Conservation (phyloP, 2,797 vertebrate genomes). For the Sebastes glaucus region DNA sequence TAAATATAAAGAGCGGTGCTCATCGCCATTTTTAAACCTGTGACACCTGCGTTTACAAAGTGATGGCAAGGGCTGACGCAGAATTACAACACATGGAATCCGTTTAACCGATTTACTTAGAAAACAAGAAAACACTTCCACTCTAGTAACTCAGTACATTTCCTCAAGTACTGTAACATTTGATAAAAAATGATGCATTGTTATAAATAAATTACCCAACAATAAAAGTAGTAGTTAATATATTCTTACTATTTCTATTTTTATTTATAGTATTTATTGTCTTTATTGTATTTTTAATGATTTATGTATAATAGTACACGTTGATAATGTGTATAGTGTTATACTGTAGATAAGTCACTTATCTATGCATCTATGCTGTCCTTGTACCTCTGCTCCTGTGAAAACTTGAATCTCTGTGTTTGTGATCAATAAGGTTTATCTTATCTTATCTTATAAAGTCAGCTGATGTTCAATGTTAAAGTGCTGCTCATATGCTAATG, state of each 20-base stretch:
- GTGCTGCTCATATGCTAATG: neutral
- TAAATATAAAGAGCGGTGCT: conserved; percentile 61
- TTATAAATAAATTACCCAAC: neutral
- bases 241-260: neutral
- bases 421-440: neutral
- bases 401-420: neutral
- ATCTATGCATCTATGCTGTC: neutral
- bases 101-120: neutral
- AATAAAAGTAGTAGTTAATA: neutral
- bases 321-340: neutral
- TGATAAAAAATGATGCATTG: neutral
- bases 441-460: neutral
- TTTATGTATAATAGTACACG: neutral
- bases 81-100: neutral
- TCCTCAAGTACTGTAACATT: neutral
- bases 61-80: neutral
- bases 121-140: neutral
- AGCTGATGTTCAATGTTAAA: neutral
- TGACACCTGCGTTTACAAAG: conserved; percentile 21
- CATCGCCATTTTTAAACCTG: conserved; percentile 46
- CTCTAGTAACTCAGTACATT: neutral
- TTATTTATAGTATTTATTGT: neutral
- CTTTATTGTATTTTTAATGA: neutral
- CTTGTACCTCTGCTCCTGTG: neutral
- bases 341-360: neutral